Evolutionary conservation across 2,888 invertebrate genomes (phyloP).

Genomic region (Erebia palarica): DNA sequence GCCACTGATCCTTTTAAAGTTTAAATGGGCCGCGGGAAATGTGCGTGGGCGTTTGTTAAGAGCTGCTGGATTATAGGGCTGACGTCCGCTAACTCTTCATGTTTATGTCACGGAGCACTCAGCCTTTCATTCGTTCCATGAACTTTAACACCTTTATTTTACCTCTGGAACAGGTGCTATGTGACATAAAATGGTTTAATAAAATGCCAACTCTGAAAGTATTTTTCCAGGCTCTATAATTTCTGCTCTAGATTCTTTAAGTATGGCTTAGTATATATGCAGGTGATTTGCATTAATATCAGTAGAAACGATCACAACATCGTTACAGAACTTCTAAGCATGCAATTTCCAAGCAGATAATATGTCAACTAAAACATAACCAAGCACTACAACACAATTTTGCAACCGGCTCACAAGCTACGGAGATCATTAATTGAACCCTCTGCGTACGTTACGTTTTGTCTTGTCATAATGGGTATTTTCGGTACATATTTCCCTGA

Average conservation of each 20-base stretch:
- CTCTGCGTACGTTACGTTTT: too few relatives aligned
- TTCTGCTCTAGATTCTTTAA: neutral
- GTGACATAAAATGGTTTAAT: neutral
- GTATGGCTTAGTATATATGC: neutral
- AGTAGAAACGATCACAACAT: too few relatives aligned
- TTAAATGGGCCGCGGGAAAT: constrained; percentile 2
- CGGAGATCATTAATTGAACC: too few relatives aligned
- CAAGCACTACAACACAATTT: neutral
- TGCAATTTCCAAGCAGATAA: neutral
- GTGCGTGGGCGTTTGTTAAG: constrained; percentile 6
- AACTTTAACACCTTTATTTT: neutral
- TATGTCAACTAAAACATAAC: neutral
- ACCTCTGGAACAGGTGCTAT: neutral
- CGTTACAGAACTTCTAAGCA: neutral
- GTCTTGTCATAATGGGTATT: too few relatives aligned
- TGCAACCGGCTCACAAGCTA: neutral
- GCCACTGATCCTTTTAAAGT: constrained; percentile 5
- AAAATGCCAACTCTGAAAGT: neutral
- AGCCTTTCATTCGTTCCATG: neutral
- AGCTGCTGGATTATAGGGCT: constrained; percentile 7
- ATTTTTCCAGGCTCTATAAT: neutral
- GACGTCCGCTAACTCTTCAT: constrained; percentile 1
- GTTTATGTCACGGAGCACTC: constrained; percentile 5
- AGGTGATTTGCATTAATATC: too few relatives aligned
- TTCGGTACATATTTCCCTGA: too few relatives aligned